Percentiles rank a stretch among this genome's conserved stretches.
Evolutionary conservation across 1,140 invertebrate genomes (phyloP).

Genomic region (Drosophila rhopaloa): DNA sequence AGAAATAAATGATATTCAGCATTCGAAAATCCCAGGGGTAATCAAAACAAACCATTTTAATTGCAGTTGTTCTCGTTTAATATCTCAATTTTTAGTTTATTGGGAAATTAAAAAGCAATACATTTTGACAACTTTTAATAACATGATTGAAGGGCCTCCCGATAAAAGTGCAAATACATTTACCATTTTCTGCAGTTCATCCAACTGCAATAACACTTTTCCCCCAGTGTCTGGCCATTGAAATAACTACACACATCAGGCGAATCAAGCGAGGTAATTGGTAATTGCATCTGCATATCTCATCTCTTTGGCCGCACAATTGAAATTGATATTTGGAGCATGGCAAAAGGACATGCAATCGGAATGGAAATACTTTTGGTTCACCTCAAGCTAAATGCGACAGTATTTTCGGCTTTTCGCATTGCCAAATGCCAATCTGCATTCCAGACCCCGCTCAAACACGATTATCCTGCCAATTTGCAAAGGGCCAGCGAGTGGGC

Average conservation of each 20-base stretch:
- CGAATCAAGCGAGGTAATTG: conserved; percentile 63
- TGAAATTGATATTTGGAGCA: conserved; percentile 30
- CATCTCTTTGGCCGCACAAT: conserved; percentile 18
- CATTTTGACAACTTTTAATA: no score
- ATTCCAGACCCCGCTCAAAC: background rate
- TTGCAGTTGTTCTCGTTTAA: no score
- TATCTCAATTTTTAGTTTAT: no score
- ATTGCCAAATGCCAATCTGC: conserved; percentile 32
- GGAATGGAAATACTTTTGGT: conserved; percentile 42
- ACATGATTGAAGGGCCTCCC: no score
- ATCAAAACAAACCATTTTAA: background rate
- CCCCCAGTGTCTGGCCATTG: conserved; percentile 8
- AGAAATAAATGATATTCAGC: background rate
- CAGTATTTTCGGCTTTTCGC: conserved; percentile 29
- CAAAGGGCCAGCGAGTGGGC: background rate
- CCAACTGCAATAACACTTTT: background rate
- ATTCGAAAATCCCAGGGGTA: background rate
- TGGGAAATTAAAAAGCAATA: no score
- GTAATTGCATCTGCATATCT: conserved; percentile 53
- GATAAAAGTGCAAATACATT: no score
- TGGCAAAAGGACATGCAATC: conserved; percentile 14
- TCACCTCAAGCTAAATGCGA: conserved; percentile 45
- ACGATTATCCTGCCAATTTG: conserved; percentile 37
- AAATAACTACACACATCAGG: conserved; percentile 56
- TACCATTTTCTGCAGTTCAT: no score